Percentiles rank a stretch among this genome's conserved stretches.
phyloP scores from a whole-genome alignment of 1,140 invertebrate genomes.

The Procambarus clarkii region DNA sequence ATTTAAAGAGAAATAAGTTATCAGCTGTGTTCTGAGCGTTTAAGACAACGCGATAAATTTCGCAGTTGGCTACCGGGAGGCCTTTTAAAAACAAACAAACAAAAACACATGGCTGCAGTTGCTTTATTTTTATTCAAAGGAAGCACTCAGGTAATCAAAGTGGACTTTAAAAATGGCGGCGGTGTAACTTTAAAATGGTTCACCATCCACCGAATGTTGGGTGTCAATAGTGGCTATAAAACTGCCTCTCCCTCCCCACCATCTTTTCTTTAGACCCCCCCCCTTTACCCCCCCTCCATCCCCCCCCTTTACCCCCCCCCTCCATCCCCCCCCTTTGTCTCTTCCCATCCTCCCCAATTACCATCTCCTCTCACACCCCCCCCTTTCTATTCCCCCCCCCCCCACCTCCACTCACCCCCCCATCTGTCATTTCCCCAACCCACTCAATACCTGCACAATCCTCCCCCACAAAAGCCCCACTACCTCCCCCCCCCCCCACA shows the following conservation, averaged over 20 bases:
- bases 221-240: not conserved
- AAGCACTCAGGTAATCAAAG: not conserved
- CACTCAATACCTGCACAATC: not conserved
- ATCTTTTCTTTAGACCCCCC: slow-evolving; percentile 1
- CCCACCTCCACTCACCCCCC: not conserved
- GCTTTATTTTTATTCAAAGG: not conserved
- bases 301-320: slow-evolving; percentile 20
- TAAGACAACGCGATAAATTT: too few species aligned
- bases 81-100: too few species aligned
- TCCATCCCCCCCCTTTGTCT: too few species aligned
- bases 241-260: not conserved
- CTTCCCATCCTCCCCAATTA: too few species aligned
- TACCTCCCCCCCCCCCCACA: too few species aligned
- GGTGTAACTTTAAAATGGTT: not conserved
- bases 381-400: too few species aligned
- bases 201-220: not conserved
- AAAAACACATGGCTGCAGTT: too few species aligned
- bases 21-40: too few species aligned
- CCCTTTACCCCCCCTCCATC: not conserved
- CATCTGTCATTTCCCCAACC: too few species aligned
- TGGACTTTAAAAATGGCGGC: not conserved
- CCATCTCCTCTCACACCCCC: too few species aligned
- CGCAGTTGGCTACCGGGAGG: too few species aligned
- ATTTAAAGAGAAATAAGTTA: too few species aligned
- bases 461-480: slow-evolving; percentile 10